Conservation (phyloP, 2,797 vertebrate species). For the Acanthis flammea region DNA sequence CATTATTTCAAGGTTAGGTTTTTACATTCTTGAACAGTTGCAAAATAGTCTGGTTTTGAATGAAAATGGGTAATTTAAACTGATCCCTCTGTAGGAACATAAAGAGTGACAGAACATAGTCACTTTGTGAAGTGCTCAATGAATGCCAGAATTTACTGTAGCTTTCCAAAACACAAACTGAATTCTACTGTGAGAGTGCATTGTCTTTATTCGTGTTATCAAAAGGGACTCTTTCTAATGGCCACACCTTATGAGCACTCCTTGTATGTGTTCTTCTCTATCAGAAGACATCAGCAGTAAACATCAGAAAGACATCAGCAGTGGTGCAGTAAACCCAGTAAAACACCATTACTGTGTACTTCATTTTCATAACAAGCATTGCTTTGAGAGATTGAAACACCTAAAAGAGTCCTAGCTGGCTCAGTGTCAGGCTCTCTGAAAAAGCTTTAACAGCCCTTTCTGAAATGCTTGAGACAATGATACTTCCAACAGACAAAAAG, state of each 20-base stretch:
- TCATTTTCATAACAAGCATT: neutral
- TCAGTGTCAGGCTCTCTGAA: neutral
- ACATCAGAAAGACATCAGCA: too few relatives aligned
- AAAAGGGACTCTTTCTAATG: neutral
- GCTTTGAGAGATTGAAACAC: neutral
- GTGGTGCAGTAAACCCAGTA: neutral
- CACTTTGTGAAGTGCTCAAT: neutral
- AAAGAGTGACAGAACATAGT: neutral
- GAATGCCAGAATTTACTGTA: neutral
- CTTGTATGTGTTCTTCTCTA: neutral
- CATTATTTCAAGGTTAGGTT: neutral
- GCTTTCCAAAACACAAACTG: neutral
- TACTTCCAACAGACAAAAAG: neutral
- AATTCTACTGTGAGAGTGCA: neutral
- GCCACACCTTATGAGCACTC: neutral
- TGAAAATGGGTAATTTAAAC: neutral
- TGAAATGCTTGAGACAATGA: neutral
- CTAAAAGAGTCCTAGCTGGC: neutral
- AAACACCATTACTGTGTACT: neutral
- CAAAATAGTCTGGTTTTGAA: neutral
- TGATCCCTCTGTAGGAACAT: neutral
- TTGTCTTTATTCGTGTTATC: neutral
- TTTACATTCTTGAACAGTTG: neutral
- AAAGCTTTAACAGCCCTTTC: neutral
- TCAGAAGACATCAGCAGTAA: neutral